A percentile compares a stretch with the other conserved stretches of the same genome.
These are phyloP conservation scores for Campoletis sonorensis DNA, from an alignment of 1,140 invertebrate species.

Conservation along the genomic window DNA sequence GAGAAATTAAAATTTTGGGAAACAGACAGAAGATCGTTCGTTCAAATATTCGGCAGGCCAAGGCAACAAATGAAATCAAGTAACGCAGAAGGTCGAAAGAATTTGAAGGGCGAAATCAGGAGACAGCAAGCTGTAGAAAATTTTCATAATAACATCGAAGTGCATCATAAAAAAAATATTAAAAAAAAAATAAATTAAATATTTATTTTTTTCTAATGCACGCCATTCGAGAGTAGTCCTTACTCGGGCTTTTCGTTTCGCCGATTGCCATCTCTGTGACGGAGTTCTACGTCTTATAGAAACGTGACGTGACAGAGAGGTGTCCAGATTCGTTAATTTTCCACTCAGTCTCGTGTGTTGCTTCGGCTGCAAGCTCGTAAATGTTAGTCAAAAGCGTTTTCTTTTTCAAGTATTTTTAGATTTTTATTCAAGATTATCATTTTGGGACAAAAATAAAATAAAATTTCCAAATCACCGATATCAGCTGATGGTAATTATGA, in stretches of 20 bases:
- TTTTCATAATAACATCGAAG: neutral
- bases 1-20: constrained; percentile 57
- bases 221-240: constrained; percentile 58
- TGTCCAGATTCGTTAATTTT: constrained; percentile 71
- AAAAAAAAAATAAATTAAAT: no score
- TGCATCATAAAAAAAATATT: constrained; percentile 29
- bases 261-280: constrained; percentile 75
- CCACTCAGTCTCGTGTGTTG: constrained; percentile 68
- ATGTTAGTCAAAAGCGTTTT: neutral
- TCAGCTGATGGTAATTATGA: no score
- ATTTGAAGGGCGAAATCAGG: constrained; percentile 21
- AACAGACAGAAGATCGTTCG: constrained; percentile 28
- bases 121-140: neutral
- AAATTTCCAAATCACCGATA: no score
- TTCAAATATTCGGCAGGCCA: constrained; percentile 12
- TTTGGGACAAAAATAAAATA: no score
- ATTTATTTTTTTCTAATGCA: no score
- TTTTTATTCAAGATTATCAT: no score
- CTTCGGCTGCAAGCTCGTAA: constrained; percentile 65
- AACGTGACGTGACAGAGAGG: constrained; percentile 71
- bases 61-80: neutral
- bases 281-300: constrained; percentile 72
- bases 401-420: no score
- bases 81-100: neutral
- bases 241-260: constrained; percentile 74